These are phyloP conservation scores for Lithophane socia DNA, from an alignment of 2,888 invertebrate genomes.

Conservation along the genomic window DNA sequence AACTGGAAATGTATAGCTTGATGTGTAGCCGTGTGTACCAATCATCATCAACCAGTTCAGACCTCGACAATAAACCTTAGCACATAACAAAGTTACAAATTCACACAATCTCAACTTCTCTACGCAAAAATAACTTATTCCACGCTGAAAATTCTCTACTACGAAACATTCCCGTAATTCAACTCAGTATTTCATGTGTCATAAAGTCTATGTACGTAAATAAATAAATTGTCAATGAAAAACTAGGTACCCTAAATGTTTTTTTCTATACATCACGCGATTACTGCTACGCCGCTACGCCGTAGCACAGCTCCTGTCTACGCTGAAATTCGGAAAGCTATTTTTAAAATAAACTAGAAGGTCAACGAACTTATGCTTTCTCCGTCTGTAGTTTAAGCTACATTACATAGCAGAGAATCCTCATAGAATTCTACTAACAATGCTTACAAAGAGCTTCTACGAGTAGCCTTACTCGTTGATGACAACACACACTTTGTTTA, in stretches of 20 bases:
- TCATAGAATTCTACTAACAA: neutral
- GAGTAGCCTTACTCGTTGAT: neutral
- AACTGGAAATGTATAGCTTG: no score
- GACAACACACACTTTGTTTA: neutral
- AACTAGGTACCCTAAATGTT: neutral
- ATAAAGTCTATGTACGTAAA: neutral
- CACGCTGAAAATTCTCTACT: slow-evolving; percentile 23
- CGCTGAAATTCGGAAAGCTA: neutral
- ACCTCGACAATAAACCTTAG: slow-evolving; percentile 17
- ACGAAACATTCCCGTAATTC: slow-evolving; percentile 1
- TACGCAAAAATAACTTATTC: slow-evolving; percentile 15
- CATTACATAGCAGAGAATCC: neutral
- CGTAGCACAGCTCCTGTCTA: slow-evolving; percentile 9
- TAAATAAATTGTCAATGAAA: neutral
- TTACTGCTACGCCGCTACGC: slow-evolving; percentile 17
- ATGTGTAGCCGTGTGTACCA: no score
- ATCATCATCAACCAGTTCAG: neutral
- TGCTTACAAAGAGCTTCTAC: neutral
- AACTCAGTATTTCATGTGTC: neutral
- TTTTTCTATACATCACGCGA: neutral
- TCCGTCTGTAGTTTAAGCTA: neutral
- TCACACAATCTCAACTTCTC: slow-evolving; percentile 20
- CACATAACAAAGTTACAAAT: slow-evolving; percentile 29
- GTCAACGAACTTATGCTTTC: neutral
- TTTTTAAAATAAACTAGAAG: neutral